phyloP scores from a whole-genome alignment of 2,888 invertebrate species.

The Iselma pallidipennis region DNA sequence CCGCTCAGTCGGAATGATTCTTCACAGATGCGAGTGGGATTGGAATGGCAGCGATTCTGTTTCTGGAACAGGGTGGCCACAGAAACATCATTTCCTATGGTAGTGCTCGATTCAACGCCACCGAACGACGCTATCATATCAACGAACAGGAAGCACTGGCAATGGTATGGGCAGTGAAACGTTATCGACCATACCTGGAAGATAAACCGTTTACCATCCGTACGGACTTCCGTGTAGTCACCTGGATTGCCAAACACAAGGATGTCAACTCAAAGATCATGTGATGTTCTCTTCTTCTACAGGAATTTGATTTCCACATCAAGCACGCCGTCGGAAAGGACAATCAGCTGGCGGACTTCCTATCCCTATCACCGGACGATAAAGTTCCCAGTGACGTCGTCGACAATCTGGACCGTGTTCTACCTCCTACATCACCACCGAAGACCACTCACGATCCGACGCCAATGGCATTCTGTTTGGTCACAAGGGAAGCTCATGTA shows the following conservation, averaged over 20 bases:
- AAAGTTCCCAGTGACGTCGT: no score
- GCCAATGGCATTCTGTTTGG: no score
- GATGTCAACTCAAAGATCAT: conserved; percentile 23
- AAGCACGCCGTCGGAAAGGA: conserved; percentile 32
- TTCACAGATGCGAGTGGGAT: conserved; percentile 18
- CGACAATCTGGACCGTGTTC: no score
- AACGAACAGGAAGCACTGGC: conserved; percentile 30
- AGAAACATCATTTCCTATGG: conserved; percentile 18
- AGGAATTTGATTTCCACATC: conserved; percentile 26
- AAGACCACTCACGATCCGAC: no score
- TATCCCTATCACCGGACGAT: no score
- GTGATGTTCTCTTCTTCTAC: conserved; percentile 26
- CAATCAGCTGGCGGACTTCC: conserved; percentile 28
- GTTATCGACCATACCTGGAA: conserved; percentile 23
- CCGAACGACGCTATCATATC: conserved; percentile 16
- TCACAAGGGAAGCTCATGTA: no score
- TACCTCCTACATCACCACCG: no score
- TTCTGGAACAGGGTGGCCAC: conserved; percentile 2
- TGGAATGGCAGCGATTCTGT: conserved; percentile 20
- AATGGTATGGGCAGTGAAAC: conserved; percentile 23
- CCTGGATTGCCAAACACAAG: conserved; percentile 23
- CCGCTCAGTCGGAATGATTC: no score
- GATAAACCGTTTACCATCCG: conserved; percentile 19
- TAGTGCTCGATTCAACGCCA: conserved; percentile 10
- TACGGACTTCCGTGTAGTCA: conserved; percentile 18